Percentiles rank a stretch among this genome's conserved stretches.
phyloP scores from a whole-genome alignment of 2,797 vertebrate species.

The Chelon labrosus region DNA sequence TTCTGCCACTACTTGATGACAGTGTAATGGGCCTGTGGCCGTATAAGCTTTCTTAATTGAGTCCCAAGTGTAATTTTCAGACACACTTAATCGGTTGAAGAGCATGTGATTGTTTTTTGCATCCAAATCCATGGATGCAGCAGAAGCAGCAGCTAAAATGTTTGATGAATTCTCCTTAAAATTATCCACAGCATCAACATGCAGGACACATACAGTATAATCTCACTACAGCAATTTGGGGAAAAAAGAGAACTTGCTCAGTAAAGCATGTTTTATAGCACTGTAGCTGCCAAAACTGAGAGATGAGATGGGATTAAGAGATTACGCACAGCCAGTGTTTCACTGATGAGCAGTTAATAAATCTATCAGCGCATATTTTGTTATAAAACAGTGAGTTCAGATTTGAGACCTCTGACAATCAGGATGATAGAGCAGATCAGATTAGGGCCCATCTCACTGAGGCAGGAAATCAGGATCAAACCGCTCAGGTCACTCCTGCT shows the following conservation, averaged over 20 bases:
- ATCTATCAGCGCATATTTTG: conserved; percentile 48
- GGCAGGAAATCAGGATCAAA: conserved; percentile 68
- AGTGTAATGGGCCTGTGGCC: conserved; percentile 26
- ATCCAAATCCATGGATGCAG: neutral
- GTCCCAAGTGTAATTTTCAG: conserved; percentile 48
- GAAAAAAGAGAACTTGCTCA: neutral
- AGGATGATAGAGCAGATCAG: conserved; percentile 56
- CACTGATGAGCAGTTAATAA: conserved; percentile 70
- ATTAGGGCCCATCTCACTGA: conserved; percentile 50
- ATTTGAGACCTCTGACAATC: conserved; percentile 38
- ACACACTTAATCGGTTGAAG: conserved; percentile 54
- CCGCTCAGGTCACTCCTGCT: conserved; percentile 34
- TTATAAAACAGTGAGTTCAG: conserved; percentile 36
- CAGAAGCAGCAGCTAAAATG: neutral
- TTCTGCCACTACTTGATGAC: conserved; percentile 49
- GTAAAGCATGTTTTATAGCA: too few relatives aligned
- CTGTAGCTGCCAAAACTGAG: too few relatives aligned
- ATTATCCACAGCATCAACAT: neutral
- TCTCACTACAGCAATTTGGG: neutral
- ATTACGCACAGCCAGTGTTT: conserved; percentile 62
- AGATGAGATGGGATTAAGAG: conserved; percentile 38
- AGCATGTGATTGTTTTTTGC: conserved; percentile 9
- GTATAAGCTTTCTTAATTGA: conserved; percentile 55
- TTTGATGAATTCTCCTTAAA: neutral
- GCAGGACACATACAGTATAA: neutral